Evolutionary conservation across 30 jellyfish, hydroid and myxozoan species (phyloP).

Genomic region (Rhopilema esculentum): DNA sequence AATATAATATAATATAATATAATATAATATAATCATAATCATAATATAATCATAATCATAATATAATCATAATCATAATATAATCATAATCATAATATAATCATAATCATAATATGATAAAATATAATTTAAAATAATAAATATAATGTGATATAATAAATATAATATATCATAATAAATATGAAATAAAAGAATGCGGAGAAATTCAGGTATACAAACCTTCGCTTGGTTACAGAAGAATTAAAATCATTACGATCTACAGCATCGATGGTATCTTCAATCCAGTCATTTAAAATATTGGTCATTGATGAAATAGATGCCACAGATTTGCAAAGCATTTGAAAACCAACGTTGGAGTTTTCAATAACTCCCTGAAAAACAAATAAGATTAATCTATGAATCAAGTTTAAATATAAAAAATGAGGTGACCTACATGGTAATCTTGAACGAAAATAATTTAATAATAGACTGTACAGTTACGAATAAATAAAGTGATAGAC

Average conservation of each 20-base stretch:
- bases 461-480: too few species aligned
- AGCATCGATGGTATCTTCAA: conserved; percentile 54
- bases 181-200: not conserved
- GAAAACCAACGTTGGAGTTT: conserved; percentile 63
- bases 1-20: not conserved
- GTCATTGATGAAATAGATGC: conserved; percentile 24
- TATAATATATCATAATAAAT: too few species aligned
- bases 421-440: too few species aligned
- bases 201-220: conserved; percentile 19
- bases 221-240: conserved; percentile 85
- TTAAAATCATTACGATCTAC: conserved; percentile 50
- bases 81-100: conserved; percentile 1
- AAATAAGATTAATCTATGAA: not conserved
- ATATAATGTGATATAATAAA: not conserved
- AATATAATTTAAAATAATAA: not conserved
- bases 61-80: too few species aligned
- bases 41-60: not conserved
- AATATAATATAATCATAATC: not conserved
- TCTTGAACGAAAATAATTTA: too few species aligned
- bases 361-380: conserved; percentile 75
- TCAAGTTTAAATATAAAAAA: not conserved
- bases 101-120: not conserved
- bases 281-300: conserved; percentile 32
- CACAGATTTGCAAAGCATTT: conserved; percentile 51
- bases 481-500: too few species aligned